Evolutionary conservation across 2,888 invertebrate genomes (phyloP).

Genomic region (Conchocele bisecta): DNA sequence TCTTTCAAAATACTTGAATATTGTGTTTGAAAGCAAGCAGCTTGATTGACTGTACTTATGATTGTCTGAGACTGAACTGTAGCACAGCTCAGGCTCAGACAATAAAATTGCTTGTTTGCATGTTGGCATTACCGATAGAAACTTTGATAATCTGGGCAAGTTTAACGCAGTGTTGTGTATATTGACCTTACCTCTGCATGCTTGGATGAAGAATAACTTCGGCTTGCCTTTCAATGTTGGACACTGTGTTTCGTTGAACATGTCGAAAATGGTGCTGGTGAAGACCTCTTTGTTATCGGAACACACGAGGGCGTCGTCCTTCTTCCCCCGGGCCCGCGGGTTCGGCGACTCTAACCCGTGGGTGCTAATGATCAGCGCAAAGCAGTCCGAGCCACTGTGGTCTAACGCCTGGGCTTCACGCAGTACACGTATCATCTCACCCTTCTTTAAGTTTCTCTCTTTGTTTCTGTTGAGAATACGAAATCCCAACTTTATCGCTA

Average conservation of each 20-base stretch:
- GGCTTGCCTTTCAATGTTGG: conserved; percentile 48
- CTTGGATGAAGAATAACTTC: conserved; percentile 55
- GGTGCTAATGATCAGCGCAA: conserved; percentile 48
- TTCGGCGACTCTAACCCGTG: conserved; percentile 45
- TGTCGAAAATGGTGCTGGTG: conserved; percentile 51
- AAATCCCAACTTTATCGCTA: conserved; percentile 48
- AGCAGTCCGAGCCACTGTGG: conserved; percentile 47
- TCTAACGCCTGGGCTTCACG: conserved; percentile 18
- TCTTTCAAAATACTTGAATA: no score
- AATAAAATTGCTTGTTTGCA: no score
- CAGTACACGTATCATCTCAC: conserved; percentile 33
- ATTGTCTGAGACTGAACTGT: no score
- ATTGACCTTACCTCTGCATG: conserved; percentile 57
- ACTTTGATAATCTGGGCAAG: no score
- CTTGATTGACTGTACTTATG: no score
- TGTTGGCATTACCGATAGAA: no score
- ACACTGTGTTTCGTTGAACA: conserved; percentile 52
- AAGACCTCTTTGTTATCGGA: conserved; percentile 46
- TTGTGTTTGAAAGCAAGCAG: no score
- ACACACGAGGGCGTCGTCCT: conserved; percentile 51
- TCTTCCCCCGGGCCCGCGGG: conserved; percentile 16
- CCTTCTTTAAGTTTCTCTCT: conserved; percentile 32
- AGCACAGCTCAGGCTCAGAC: no score
- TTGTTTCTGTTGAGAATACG: conserved; percentile 24
- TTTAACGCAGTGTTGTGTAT: no score